Evolutionary conservation across 2,888 invertebrate species (phyloP).

Genomic region (Idaea dimidiata): DNA sequence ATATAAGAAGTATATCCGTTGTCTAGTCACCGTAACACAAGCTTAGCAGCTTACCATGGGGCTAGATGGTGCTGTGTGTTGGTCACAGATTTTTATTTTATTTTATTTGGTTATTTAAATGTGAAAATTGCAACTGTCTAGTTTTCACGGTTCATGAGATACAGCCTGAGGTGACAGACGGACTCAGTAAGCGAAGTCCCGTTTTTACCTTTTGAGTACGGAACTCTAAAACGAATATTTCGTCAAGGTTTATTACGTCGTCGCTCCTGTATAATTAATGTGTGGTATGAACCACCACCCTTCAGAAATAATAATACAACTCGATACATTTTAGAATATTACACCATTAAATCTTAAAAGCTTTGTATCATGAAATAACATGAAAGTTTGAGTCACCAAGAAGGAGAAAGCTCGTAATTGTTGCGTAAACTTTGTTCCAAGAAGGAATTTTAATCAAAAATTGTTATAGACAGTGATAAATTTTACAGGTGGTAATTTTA

Average conservation of each 20-base stretch:
- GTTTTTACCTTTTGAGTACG: no score
- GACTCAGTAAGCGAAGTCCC: no score
- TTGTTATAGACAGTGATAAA: constrained; percentile 30
- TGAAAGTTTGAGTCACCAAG: constrained; percentile 30
- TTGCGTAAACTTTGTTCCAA: constrained; percentile 30
- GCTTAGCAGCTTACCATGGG: no score
- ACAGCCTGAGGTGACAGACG: no score
- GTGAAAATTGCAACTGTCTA: no score
- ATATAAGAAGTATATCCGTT: no score
- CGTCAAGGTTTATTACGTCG: constrained; percentile 15
- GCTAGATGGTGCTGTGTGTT: no score
- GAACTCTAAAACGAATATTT: neutral
- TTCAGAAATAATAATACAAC: constrained; percentile 32
- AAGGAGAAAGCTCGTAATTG: constrained; percentile 31
- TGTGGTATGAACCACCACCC: constrained; percentile 26
- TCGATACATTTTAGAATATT: constrained; percentile 36
- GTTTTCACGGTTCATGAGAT: no score
- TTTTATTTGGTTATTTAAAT: no score
- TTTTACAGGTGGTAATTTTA: constrained; percentile 26
- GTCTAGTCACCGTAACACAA: no score
- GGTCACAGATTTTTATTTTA: no score
- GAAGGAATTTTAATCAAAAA: constrained; percentile 34
- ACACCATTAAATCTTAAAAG: constrained; percentile 32
- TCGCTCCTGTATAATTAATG: constrained; percentile 15
- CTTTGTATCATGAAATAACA: constrained; percentile 31